These are phyloP conservation scores for Gadopsis bispinosus DNA, from an alignment of 2,797 vertebrate species.

Conservation along the genomic window DNA sequence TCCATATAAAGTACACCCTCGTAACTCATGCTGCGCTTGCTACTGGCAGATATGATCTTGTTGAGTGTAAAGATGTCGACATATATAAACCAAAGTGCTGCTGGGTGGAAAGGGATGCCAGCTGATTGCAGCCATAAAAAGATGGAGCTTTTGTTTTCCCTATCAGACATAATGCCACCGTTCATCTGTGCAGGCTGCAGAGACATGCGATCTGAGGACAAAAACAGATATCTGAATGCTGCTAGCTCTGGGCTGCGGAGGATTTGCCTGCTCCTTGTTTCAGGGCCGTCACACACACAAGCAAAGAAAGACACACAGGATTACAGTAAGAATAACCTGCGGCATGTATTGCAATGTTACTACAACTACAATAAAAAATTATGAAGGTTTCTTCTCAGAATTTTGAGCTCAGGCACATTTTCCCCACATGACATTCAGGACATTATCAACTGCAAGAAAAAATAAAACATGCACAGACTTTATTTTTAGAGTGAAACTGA, in stretches of 20 bases:
- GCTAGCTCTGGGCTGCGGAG: constrained; percentile 10
- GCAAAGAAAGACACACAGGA: neutral
- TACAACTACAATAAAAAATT: neutral
- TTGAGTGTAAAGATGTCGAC: constrained; percentile 30
- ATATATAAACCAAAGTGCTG: constrained; percentile 14
- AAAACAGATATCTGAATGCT: constrained; percentile 19
- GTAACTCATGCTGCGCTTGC: constrained; percentile 40
- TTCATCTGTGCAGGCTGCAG: constrained; percentile 25
- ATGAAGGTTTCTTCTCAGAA: neutral
- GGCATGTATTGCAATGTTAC: neutral
- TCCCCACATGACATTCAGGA: neutral
- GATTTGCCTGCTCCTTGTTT: neutral
- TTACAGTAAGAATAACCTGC: neutral
- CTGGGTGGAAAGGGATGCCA: constrained; percentile 31
- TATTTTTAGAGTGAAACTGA: too few relatives aligned
- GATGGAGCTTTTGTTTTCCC: constrained; percentile 30
- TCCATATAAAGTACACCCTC: constrained; percentile 14
- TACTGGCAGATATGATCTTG: constrained; percentile 39
- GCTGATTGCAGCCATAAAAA: constrained; percentile 40
- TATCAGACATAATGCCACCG: constrained; percentile 31
- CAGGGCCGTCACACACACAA: neutral
- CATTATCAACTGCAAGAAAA: neutral
- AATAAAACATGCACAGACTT: too few relatives aligned
- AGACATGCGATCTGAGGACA: constrained; percentile 16
- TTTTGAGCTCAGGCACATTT: neutral